Evolutionary conservation across 2,113 vertebrate species (phyloP).

Genomic region (Catharus bicknelli): DNA sequence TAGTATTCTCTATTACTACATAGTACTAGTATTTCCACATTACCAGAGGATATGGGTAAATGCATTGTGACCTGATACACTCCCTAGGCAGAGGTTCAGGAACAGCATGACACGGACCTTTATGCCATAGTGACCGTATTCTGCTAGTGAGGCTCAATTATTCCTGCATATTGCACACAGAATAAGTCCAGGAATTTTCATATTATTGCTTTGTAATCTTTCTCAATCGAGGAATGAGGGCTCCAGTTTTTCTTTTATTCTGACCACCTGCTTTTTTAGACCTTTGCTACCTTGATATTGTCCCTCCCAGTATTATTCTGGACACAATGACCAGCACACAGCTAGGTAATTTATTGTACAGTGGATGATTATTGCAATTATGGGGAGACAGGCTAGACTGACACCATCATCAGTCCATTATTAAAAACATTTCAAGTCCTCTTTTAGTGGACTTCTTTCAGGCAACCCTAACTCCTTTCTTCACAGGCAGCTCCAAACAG

Average conservation of each 20-base stretch:
- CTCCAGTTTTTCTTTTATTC: not conserved
- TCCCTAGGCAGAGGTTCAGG: not conserved
- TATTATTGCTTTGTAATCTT: not conserved
- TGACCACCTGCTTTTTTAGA: not conserved
- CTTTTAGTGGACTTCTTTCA: no score
- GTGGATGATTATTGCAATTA: no score
- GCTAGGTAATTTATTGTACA: not conserved
- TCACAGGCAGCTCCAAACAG: no score
- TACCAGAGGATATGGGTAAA: not conserved
- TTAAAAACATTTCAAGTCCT: no score
- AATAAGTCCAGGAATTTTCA: not conserved
- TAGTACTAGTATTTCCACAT: not conserved
- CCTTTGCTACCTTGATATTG: not conserved
- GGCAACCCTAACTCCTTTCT: no score
- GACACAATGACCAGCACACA: not conserved
- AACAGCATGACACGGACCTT: fast-evolving
- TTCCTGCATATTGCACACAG: not conserved
- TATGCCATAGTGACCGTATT: not conserved
- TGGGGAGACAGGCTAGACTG: no score
- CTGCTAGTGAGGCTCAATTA: not conserved
- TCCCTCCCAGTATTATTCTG: not conserved
- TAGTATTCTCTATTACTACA: not conserved
- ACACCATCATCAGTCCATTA: no score
- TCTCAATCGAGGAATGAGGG: not conserved
- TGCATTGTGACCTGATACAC: not conserved